Conservation (phyloP, 2,113 vertebrate genomes). For the Sebastes fasciatus region DNA sequence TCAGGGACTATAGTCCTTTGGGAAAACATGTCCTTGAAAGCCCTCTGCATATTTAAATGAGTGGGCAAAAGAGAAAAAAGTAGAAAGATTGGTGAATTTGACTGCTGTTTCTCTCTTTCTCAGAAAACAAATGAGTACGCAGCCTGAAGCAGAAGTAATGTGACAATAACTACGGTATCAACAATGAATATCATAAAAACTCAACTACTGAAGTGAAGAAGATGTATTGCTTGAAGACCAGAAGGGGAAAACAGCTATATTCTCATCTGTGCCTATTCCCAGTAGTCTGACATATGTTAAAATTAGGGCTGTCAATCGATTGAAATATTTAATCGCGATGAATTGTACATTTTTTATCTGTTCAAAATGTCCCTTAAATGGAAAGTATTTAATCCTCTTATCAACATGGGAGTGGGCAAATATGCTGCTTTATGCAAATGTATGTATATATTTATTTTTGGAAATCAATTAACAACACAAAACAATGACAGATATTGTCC, state of each 20-base stretch:
- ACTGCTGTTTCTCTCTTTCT: neutral
- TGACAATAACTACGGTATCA: neutral
- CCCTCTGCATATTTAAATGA: neutral
- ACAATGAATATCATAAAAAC: neutral
- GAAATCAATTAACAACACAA: too few relatives aligned
- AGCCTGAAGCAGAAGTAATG: neutral
- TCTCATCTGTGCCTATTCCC: neutral
- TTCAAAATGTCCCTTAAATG: too few relatives aligned
- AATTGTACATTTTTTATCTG: too few relatives aligned
- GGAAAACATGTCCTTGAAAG: slow-evolving; percentile 7
- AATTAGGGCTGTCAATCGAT: too few relatives aligned
- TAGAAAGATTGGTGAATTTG: neutral
- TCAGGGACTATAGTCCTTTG: neutral
- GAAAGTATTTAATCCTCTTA: too few relatives aligned
- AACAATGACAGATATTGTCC: too few relatives aligned
- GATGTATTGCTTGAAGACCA: neutral
- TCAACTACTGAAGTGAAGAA: neutral
- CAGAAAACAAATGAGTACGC: neutral
- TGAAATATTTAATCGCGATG: too few relatives aligned
- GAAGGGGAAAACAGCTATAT: neutral
- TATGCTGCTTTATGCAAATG: too few relatives aligned
- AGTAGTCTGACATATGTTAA: neutral
- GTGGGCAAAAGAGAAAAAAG: neutral
- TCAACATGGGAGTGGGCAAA: too few relatives aligned
- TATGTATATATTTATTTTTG: too few relatives aligned